These are phyloP conservation scores for Tenthredo scrophulariae DNA, from an alignment of 2,888 invertebrate genomes.

Conservation along the genomic window DNA sequence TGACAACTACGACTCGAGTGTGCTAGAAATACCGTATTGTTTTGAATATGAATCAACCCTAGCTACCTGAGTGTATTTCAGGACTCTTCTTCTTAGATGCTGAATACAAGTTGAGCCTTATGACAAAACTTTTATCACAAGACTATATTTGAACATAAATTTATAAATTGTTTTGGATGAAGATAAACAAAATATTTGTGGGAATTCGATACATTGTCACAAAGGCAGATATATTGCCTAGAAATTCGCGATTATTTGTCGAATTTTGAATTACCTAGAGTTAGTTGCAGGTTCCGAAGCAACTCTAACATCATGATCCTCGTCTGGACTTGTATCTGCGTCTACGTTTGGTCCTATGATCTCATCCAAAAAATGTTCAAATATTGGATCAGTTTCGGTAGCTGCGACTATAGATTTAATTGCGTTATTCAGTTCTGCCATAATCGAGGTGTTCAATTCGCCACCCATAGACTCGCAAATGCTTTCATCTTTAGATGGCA, in stretches of 20 bases:
- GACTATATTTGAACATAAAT: not conserved
- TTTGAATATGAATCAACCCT: not conserved
- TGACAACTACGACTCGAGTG: not conserved
- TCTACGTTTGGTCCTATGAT: constrained; percentile 74
- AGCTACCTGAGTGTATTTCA: not conserved
- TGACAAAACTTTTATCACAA: not conserved
- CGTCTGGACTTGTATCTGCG: constrained; percentile 71
- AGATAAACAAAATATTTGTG: not conserved
- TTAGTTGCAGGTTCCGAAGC: constrained; percentile 22
- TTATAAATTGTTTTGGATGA: not conserved
- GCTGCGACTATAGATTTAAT: constrained; percentile 79
- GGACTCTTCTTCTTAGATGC: not conserved
- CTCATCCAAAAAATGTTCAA: constrained; percentile 79
- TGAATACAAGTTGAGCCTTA: not conserved
- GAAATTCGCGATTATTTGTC: not conserved
- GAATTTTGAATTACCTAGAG: constrained; percentile 53
- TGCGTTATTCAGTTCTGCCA: constrained; percentile 77
- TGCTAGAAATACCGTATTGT: not conserved
- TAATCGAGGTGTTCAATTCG: constrained; percentile 71
- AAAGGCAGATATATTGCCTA: not conserved
- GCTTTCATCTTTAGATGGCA: constrained; percentile 66
- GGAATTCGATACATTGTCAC: not conserved
- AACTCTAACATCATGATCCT: constrained; percentile 63
- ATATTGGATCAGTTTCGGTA: constrained; percentile 80
- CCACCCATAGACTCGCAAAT: constrained; percentile 63